These are phyloP conservation scores for Liodrosophila aerea DNA, from an alignment of 2,888 invertebrate genomes.

Conservation along the genomic window DNA sequence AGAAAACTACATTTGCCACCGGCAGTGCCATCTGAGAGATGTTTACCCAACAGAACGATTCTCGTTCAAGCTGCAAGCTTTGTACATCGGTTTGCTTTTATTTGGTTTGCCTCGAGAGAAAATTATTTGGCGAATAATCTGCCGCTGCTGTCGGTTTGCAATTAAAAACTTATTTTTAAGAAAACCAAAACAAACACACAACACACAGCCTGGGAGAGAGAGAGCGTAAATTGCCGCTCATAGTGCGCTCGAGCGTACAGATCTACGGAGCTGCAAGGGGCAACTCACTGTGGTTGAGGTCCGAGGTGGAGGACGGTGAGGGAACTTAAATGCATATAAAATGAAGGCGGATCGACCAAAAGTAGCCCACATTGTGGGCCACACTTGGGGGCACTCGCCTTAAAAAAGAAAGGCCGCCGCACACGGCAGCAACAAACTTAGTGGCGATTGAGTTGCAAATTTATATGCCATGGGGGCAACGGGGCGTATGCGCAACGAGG, in stretches of 20 bases:
- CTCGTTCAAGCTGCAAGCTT: constrained; percentile 56
- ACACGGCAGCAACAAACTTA: constrained; percentile 26
- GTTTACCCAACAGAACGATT: constrained; percentile 55
- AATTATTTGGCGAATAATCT: constrained; percentile 82
- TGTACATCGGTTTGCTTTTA: constrained; percentile 31
- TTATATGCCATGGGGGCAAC: constrained; percentile 62
- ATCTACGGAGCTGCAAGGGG: constrained; percentile 2
- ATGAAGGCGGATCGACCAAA: constrained; percentile 53
- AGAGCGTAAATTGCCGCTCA: constrained; percentile 38
- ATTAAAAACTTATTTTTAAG: constrained; percentile 76
- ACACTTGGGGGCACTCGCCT: constrained; percentile 52
- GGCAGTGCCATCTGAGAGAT: constrained; percentile 25
- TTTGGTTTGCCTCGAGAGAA: constrained; percentile 56
- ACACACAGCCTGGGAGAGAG: constrained; percentile 11
- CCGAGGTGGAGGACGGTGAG: constrained; percentile 23
- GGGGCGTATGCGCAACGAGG: constrained; percentile 56
- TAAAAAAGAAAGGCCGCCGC: constrained; percentile 17
- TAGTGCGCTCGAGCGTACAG: constrained; percentile 17
- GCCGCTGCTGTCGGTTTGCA: constrained; percentile 57
- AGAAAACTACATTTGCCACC: constrained; percentile 1
- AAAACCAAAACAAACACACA: constrained; percentile 49
- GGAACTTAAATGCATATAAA: constrained; percentile 71
- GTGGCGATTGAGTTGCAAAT: constrained; percentile 69
- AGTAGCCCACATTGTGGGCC: constrained; percentile 57
- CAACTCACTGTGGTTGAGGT: constrained; percentile 10